Evolutionary conservation across 2,888 invertebrate genomes (phyloP).

Genomic region (Xanthostigma xanthostigma): DNA sequence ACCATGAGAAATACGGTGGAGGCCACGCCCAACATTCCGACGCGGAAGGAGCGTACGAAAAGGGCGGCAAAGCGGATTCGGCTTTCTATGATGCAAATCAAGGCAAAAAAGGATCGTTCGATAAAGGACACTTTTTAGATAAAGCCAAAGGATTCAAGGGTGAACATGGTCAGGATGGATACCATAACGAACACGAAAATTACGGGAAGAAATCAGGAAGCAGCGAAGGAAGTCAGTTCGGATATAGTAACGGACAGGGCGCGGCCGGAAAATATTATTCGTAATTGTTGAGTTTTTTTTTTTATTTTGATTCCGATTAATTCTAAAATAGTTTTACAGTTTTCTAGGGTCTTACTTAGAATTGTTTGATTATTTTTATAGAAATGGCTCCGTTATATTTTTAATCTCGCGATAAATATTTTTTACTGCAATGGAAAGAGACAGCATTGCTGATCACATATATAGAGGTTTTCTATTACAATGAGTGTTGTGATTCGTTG

Average conservation of each 20-base stretch:
- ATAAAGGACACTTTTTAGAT: slow-evolving; percentile 39
- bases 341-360: too few relatives aligned
- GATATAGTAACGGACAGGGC: slow-evolving; percentile 24
- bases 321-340: too few relatives aligned
- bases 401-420: too few relatives aligned
- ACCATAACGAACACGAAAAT: slow-evolving; percentile 36
- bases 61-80: slow-evolving; percentile 38
- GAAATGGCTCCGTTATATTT: too few relatives aligned
- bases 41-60: slow-evolving; percentile 37
- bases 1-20: slow-evolving; percentile 46
- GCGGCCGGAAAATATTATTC: slow-evolving; percentile 8
- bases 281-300: background rate
- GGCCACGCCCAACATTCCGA: slow-evolving; percentile 37
- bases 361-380: too few relatives aligned
- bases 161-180: slow-evolving; percentile 38
- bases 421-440: too few relatives aligned
- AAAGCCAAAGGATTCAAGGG: slow-evolving; percentile 38
- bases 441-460: too few relatives aligned
- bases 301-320: background rate
- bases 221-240: slow-evolving; percentile 32
- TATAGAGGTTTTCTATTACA: too few relatives aligned
- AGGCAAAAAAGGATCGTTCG: slow-evolving; percentile 39
- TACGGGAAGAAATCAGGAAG: slow-evolving; percentile 38
- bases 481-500: too few relatives aligned
- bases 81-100: slow-evolving; percentile 35